These are phyloP conservation scores for Colletes latitarsis DNA, from an alignment of 1,140 invertebrate genomes.

Conservation along the genomic window DNA sequence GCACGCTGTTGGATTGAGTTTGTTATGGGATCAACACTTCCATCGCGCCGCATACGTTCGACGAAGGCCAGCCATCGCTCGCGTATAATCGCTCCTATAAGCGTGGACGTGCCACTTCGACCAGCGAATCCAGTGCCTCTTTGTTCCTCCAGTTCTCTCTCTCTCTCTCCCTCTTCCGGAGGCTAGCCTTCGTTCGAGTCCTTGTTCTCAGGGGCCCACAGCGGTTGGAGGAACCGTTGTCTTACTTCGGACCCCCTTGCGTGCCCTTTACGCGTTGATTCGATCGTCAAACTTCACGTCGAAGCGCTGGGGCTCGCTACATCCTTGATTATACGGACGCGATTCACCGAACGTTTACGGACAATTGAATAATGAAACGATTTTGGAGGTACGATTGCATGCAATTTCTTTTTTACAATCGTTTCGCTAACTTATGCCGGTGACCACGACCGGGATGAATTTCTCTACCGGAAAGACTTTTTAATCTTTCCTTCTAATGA, in stretches of 20 bases:
- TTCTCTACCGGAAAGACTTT: too few relatives aligned
- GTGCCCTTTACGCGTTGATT: neutral
- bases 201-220: neutral
- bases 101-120: conserved; percentile 53
- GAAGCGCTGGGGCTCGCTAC: too few relatives aligned
- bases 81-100: conserved; percentile 57
- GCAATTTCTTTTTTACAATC: too few relatives aligned
- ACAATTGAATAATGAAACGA: too few relatives aligned
- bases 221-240: neutral
- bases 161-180: neutral
- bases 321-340: too few relatives aligned
- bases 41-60: conserved; percentile 55
- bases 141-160: conserved; percentile 21
- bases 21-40: conserved; percentile 72
- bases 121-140: conserved; percentile 35
- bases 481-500: too few relatives aligned
- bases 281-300: neutral
- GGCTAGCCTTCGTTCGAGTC: neutral
- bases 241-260: neutral
- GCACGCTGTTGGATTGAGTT: conserved; percentile 67
- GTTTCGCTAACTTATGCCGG: too few relatives aligned
- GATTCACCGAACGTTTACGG: too few relatives aligned
- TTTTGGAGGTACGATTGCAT: too few relatives aligned
- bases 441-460: too few relatives aligned
- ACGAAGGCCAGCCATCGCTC: conserved; percentile 37